Percentiles rank a stretch among this genome's conserved stretches.
phyloP scores from a whole-genome alignment of 1,140 invertebrate genomes.

The Piezodorus guildinii region DNA sequence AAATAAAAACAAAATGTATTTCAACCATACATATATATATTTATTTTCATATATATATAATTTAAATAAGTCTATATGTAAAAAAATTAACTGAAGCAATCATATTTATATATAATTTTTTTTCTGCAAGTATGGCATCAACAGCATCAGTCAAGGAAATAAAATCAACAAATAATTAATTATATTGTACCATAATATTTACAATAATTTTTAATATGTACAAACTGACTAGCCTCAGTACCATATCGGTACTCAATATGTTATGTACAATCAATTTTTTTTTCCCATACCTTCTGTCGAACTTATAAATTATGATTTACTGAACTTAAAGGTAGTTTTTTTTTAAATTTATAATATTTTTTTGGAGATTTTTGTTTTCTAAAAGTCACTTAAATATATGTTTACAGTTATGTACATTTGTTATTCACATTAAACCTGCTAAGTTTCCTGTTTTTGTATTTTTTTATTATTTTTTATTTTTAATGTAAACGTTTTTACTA shows the following conservation, averaged over 20 bases:
- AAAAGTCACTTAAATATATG: too few relatives aligned
- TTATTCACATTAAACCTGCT: too few relatives aligned
- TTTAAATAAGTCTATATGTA: conserved; percentile 21
- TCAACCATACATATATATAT: conserved; percentile 22
- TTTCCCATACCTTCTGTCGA: too few relatives aligned
- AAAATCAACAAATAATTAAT: conserved; percentile 15
- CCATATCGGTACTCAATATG: background rate
- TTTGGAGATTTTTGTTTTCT: too few relatives aligned
- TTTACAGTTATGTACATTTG: too few relatives aligned
- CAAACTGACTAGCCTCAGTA: conserved; percentile 23
- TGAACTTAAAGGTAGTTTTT: too few relatives aligned
- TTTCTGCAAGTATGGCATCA: conserved; percentile 18
- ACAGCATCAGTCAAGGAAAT: conserved; percentile 21
- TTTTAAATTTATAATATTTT: too few relatives aligned
- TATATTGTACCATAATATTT: conserved; percentile 3
- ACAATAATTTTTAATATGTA: conserved; percentile 16
- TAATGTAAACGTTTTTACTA: too few relatives aligned
- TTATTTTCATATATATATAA: conserved; percentile 18
- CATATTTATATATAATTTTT: conserved; percentile 4
- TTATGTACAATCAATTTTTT: too few relatives aligned
- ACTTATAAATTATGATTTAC: too few relatives aligned
- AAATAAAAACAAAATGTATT: background rate
- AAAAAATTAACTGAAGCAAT: conserved; percentile 22
- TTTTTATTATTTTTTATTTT: too few relatives aligned
- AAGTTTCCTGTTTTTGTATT: too few relatives aligned